phyloP scores from a whole-genome alignment of 2,797 vertebrate genomes.

The Valencia hispanica region DNA sequence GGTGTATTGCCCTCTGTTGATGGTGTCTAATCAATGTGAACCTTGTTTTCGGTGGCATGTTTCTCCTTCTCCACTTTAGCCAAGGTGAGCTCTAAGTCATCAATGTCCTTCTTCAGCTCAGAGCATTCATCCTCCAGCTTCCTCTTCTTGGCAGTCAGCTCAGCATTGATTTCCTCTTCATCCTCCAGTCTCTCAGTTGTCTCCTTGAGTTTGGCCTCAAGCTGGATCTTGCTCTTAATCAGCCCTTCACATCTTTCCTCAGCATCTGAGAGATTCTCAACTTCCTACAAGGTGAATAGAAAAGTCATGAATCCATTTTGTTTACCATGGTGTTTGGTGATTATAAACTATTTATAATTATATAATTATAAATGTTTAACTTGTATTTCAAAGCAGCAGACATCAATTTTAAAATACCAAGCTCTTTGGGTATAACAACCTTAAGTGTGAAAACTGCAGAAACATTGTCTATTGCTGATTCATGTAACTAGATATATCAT shows the following conservation, averaged over 20 bases:
- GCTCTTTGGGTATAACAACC: no score
- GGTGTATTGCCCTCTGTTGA: neutral
- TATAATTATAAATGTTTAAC: no score
- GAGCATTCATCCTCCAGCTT: slow-evolving; percentile 60
- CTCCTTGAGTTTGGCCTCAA: slow-evolving; percentile 89
- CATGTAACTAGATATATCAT: neutral
- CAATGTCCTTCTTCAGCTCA: slow-evolving; percentile 80
- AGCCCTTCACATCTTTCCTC: slow-evolving; percentile 89
- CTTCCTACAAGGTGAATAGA: slow-evolving; percentile 53
- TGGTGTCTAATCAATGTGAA: slow-evolving; percentile 3
- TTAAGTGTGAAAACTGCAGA: no score
- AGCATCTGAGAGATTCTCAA: slow-evolving; percentile 79
- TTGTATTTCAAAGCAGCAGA: no score
- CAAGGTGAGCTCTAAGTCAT: slow-evolving; percentile 79
- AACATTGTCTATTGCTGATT: no score
- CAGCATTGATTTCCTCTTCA: slow-evolving; percentile 8
- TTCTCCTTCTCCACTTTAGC: slow-evolving; percentile 82
- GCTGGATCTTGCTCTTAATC: slow-evolving; percentile 86
- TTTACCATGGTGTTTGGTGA: no score
- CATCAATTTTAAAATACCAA: no score
- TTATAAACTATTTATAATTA: no score
- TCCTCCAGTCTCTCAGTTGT: slow-evolving; percentile 33
- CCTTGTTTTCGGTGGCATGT: slow-evolving; percentile 82
- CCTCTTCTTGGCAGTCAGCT: slow-evolving; percentile 5
- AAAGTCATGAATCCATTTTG: no score